These are phyloP conservation scores for Neolamprologus caudopunctatus DNA, from an alignment of 2,113 vertebrate genomes.

Conservation along the genomic window DNA sequence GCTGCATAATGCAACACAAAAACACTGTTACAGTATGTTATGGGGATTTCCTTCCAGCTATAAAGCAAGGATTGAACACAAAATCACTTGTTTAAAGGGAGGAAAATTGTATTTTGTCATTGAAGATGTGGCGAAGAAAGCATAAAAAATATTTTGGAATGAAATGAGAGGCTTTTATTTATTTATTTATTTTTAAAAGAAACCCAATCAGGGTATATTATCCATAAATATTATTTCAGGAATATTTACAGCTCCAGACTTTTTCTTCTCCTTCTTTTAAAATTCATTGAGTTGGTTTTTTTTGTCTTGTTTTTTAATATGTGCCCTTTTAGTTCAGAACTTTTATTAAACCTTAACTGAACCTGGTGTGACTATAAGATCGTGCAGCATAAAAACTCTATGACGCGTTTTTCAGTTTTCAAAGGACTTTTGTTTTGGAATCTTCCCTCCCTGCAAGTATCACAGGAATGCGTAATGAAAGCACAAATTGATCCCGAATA, in stretches of 20 bases:
- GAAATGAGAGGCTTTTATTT: neutral
- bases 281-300: neutral
- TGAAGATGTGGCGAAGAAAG: neutral
- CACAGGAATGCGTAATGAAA: conserved; percentile 55
- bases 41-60: conserved; percentile 9
- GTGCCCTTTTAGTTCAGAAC: neutral
- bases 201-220: neutral
- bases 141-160: neutral
- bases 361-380: neutral
- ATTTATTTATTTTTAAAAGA: neutral
- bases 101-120: neutral
- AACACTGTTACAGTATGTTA: conserved; percentile 6
- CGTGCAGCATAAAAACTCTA: neutral
- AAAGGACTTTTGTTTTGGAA: conserved; percentile 47
- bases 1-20: conserved; percentile 4
- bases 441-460: conserved; percentile 48
- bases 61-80: neutral
- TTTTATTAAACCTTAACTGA: neutral
- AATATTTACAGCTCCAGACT: neutral
- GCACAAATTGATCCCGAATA: conserved; percentile 44
- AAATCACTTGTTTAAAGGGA: neutral
- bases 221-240: neutral
- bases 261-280: neutral
- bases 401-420: conserved; percentile 23
- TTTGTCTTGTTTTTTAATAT: neutral